Evolutionary conservation across 2,797 vertebrate species (phyloP).

Genomic region (Pseudocheirus occidentalis): DNA sequence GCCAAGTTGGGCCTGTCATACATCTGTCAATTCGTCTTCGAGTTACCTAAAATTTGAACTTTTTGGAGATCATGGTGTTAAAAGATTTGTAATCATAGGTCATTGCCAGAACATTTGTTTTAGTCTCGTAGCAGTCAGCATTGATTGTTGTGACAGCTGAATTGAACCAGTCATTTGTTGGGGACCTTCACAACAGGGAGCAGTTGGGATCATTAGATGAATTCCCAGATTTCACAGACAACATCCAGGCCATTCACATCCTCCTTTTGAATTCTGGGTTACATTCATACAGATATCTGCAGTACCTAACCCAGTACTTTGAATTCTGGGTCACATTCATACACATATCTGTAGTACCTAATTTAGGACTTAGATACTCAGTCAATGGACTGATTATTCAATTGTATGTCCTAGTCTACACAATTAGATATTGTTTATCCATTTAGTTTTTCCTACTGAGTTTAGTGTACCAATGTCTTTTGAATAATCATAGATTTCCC

Average conservation of each 20-base stretch:
- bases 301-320: not conserved
- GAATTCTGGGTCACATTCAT: not conserved
- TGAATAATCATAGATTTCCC: not conserved
- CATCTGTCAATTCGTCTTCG: not conserved
- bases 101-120: not conserved
- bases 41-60: not conserved
- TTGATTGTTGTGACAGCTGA: constrained; percentile 16
- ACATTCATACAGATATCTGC: not conserved
- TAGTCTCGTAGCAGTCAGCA: not conserved
- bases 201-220: not conserved
- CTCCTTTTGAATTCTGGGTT: not conserved
- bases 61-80: not conserved
- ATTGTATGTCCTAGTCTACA: no score
- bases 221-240: not conserved
- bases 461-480: not conserved
- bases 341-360: not conserved
- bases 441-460: not conserved
- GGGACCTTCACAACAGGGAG: not conserved
- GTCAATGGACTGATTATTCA: not conserved
- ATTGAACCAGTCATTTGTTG: not conserved
- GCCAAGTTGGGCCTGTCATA: not conserved
- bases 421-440: not conserved
- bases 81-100: not conserved
- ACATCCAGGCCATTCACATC: not conserved
- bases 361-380: not conserved